These are phyloP conservation scores for Macrosiphum euphorbiae DNA, from an alignment of 2,888 invertebrate genomes.

Conservation along the genomic window DNA sequence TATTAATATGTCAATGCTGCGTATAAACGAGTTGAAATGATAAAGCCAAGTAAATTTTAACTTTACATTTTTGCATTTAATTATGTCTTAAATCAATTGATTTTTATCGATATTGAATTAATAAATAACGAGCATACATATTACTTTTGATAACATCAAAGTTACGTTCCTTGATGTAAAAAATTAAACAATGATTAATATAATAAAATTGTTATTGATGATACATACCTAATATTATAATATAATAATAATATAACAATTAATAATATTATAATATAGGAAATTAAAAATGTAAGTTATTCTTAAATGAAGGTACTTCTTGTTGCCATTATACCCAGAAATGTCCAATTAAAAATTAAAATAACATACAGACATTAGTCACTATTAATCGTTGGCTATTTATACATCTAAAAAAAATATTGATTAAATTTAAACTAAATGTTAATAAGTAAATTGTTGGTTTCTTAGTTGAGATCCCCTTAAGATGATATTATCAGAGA, in stretches of 20 bases:
- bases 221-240: no score
- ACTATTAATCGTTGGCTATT: neutral
- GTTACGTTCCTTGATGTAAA: neutral
- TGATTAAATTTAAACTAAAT: neutral
- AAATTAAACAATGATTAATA: neutral
- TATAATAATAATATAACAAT: neutral
- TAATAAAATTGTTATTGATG: neutral
- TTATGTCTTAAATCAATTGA: neutral
- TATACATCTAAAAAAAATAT: neutral
- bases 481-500: neutral
- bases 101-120: neutral
- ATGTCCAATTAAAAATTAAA: neutral
- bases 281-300: neutral
- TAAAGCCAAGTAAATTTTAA: neutral
- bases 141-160: neutral
- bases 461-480: neutral
- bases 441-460: neutral
- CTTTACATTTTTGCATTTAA: neutral
- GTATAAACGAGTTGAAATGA: neutral
- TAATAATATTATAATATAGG: neutral
- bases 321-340: neutral
- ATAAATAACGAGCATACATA: neutral
- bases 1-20: neutral
- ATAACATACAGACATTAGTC: neutral
- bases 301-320: neutral